Evolutionary conservation across 2,888 invertebrate genomes (phyloP).

Genomic region (Catocala sponsa): DNA sequence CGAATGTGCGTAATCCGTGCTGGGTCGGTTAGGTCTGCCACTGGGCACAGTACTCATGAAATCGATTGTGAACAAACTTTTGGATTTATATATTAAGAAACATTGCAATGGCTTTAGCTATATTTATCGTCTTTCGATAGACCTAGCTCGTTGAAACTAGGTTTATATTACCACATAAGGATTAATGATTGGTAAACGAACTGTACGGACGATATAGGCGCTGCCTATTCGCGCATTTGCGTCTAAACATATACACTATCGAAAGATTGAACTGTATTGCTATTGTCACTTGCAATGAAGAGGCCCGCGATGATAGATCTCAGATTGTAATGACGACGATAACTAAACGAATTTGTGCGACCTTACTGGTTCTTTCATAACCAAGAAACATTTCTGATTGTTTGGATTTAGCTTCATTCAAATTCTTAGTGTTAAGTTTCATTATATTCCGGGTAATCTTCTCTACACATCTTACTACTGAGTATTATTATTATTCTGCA

Average conservation of each 20-base stretch:
- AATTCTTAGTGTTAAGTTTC: conserved; percentile 7
- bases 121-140: conserved; percentile 31
- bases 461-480: conserved; percentile 19
- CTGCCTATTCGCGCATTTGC: too few species aligned
- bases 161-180: too few species aligned
- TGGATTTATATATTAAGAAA: conserved; percentile 23
- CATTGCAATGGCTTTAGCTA: conserved; percentile 8
- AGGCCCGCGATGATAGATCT: conserved; percentile 19
- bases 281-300: conserved; percentile 15
- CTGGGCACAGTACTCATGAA: not conserved
- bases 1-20: too few species aligned
- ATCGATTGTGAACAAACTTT: conserved; percentile 12
- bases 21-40: too few species aligned
- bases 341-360: conserved; percentile 30
- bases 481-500: conserved; percentile 19
- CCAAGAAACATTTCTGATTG: not conserved
- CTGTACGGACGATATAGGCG: too few species aligned
- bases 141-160: conserved; percentile 1
- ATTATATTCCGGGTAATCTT: conserved; percentile 4
- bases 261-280: conserved; percentile 29
- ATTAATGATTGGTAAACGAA: too few species aligned
- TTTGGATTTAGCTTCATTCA: conserved; percentile 11
- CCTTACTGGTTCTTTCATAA: conserved; percentile 14
- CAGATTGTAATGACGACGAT: conserved; percentile 15
- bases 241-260: conserved; percentile 19